Evolutionary conservation across 2,113 vertebrate species (phyloP).

Genomic region (Sander lucioperca): DNA sequence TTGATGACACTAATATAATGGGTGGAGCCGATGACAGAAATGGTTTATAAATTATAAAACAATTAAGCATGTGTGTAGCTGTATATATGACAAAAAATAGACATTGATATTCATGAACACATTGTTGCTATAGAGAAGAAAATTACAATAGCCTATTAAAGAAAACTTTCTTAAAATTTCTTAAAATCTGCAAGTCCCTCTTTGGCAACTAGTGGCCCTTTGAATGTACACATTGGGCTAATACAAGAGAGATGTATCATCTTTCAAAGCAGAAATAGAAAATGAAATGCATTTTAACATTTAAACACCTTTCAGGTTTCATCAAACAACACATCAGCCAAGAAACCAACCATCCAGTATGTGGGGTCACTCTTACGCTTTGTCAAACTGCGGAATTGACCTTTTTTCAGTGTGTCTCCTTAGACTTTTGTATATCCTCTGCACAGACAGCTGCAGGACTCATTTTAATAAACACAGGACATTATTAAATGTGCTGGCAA

Average conservation of each 20-base stretch:
- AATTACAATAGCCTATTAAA: background rate
- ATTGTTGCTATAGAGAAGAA: background rate
- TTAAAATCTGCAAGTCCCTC: background rate
- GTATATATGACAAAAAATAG: background rate
- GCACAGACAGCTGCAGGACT: background rate
- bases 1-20: constrained; percentile 69
- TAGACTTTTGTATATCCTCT: background rate
- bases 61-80: background rate
- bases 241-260: background rate
- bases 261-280: background rate
- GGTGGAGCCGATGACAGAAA: constrained; percentile 50
- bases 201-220: background rate
- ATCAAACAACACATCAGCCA: background rate
- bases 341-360: background rate
- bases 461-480: background rate
- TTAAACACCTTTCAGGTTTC: background rate
- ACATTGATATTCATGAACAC: no score
- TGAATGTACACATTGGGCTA: background rate
- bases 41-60: background rate
- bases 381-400: background rate
- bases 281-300: background rate
- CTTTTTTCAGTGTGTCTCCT: background rate
- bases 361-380: background rate
- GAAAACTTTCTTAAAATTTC: no score
- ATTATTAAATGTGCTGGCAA: background rate